Evolutionary conservation across 2,113 vertebrate species (phyloP), one percentile per base, ranked within the genome.

Genomic region (Marmota flaviventris): DNA sequence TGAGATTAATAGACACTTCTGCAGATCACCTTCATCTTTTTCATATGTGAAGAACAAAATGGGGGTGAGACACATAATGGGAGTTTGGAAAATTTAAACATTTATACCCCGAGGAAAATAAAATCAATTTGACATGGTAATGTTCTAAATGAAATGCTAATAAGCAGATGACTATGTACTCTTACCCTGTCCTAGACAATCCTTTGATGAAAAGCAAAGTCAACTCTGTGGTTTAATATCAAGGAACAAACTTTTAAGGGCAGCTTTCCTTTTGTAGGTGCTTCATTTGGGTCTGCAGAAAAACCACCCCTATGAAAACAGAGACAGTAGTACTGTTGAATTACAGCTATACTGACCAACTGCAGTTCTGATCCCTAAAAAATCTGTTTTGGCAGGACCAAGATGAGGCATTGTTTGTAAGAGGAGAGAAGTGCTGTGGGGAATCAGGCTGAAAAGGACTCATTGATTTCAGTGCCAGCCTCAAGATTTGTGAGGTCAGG

Each of bases 91-190:
- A 95, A 95, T 97, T 97, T 98, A 97, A 98, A 98, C 98, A 98
- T 98, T 98, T 98, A 97, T 96, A 98, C 91, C 89, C 95, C 90
- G 93, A 97, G 90, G 96, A 98, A 93, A 98, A 98, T 97, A 97
- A 98, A 98, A 91, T 89, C 97, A 98, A 97, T 98, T 98, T 93
- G 79, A 92, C 94, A 97, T 94, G 96, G 94, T 98, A 98, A 98
- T 98, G 56, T 96, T 98, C 98, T 98, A 98, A 98, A 98, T 98
- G 93, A 98, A 98, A 98, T 98, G 97, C 95, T 98, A 98, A 98
- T 98, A 98, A 98, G 95, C 91, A 98, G 98, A 98, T 97, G 97
- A 96, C 96, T 95, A 84, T 96, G 89, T 96, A 98, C 98, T 98
- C 97, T 95, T 81, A 92, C 85, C 85, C 96, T 87, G 5, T 98